phyloP scores from a whole-genome alignment of 1,140 invertebrate species.

The Homalodisca vitripennis region DNA sequence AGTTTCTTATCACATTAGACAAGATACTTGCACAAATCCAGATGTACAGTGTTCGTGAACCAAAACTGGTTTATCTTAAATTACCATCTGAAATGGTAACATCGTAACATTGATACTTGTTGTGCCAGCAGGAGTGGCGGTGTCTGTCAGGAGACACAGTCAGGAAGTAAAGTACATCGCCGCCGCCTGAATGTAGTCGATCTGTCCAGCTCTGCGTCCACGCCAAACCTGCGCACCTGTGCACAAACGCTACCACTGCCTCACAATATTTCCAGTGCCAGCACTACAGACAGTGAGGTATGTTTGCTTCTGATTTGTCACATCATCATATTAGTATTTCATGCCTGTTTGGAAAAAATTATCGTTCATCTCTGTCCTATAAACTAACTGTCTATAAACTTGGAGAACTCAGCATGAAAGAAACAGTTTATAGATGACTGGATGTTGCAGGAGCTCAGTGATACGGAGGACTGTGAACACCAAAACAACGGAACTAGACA shows the following conservation, averaged over 20 bases:
- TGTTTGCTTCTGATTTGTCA: slow-evolving; percentile 37
- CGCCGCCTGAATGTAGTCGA: background rate
- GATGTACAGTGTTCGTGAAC: too few relatives aligned
- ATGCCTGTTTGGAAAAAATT: too few relatives aligned
- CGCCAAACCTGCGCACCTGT: background rate
- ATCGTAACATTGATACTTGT: too few relatives aligned
- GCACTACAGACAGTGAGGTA: slow-evolving; percentile 49
- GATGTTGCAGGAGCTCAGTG: slow-evolving; percentile 66
- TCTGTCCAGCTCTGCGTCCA: background rate
- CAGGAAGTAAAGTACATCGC: background rate
- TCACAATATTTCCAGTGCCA: slow-evolving; percentile 43
- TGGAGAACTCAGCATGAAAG: too few relatives aligned
- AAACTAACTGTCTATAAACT: too few relatives aligned
- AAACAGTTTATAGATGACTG: too few relatives aligned
- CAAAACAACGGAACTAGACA: slow-evolving; percentile 48
- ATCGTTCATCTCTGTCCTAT: too few relatives aligned
- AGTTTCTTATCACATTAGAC: too few relatives aligned
- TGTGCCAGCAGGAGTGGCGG: too few relatives aligned
- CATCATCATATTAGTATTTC: slow-evolving; percentile 7
- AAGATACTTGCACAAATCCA: too few relatives aligned
- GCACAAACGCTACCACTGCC: slow-evolving; percentile 23
- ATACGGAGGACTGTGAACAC: slow-evolving; percentile 59
- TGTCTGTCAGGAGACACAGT: background rate
- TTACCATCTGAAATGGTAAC: too few relatives aligned
- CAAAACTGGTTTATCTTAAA: too few relatives aligned